Base-by-base conservation (phyloP, 2,113 vertebrate species). In the Daphoenositta chrysoptera region DNA sequence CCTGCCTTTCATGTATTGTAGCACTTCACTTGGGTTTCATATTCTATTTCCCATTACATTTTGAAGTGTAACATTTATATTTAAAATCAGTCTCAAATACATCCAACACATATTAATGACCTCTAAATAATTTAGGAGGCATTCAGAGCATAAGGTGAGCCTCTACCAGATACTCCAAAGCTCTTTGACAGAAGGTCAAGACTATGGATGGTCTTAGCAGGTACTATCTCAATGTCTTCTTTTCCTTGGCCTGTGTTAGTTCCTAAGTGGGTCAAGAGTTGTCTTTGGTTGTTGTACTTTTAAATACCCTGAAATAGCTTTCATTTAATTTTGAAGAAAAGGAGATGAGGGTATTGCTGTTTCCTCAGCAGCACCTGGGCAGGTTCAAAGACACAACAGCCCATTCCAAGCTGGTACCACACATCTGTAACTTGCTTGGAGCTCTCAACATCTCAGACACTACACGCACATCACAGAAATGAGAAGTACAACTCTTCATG, bases 1-100 rank as follows among this genome's bases (percentile, higher is more conserved):
- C 57, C 3, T 44, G 10, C 28, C 27, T 48, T 76, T 48, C 65
- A 10, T 4, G 20, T 17, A 28, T 10, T 75, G 19, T 37, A 85
- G 69, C 47, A n/a, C 37, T 72, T 91, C 54, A 45, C 66, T 50
- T 63, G 8, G 16, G 37, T 54, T 77, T 83, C 58, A 72, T 12
- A 15, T 31, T 58, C 61, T 72, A 48, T 42, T 83, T 83, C 78
- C 50, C 27, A 85, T 13, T 77, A 56, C 65, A 63, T 66, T 85
- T 81, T 79, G 17, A 80, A 87, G 31, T 35, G 66, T 87, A 80
- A 73, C 73, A 85, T 95, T 85, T 82, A 89, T 87, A 95, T 85
- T 91, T 89, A 85, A 97, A 93, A 89, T 60, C 72, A 22, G 60
- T n/a, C 26, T 92, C 72, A 61, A 71, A 72, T 44, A 87, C 0